Base-by-base conservation (phyloP, 2,888 invertebrate genomes). In the Rhagonycha fulva region DNA sequence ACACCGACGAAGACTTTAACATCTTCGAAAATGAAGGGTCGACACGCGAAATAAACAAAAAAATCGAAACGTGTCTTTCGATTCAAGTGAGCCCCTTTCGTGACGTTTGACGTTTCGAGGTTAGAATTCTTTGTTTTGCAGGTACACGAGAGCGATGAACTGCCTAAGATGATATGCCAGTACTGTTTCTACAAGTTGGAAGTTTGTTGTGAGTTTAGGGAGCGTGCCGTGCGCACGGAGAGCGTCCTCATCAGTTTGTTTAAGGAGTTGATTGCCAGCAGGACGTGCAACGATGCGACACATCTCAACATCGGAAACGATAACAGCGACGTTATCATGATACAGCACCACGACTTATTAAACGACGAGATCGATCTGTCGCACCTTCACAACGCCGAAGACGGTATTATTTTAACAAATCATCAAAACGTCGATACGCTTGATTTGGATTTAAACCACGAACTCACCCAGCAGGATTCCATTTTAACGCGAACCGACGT, bases 101-200 rank as follows among this genome's bases (percentile, higher is more conserved):
- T 24, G 24, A 66, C 24, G n/a, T 66, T 66, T 76, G 47, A 47
- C 47, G 47, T 47, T 47, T n/a, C 9, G 47, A 47, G 47, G 47
- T 47, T 47, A 47, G 47, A n/a, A 47, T 47, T 47, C 62, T 47
- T 78, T 81, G 80, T 75, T 70, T 86, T 85, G 24, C 79, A 91
- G 91, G 89, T 91, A 28, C 89, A 89, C 66, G 87, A 89, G 84
- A 84, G 87, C 19, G 91, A 91, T 83, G 89, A 89, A 79, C 85
- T 91, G 67, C 91, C 91, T 19, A 91, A 91, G 87, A 89, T 90
- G 83, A 88, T 91, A 4, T 91, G 91, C 80, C 89, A 89, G 78
- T 88, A 89, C 68, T 91, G 91, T 81, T 86, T 90, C 11, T 91
- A 88, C 78, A 91, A 91, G 82, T 82, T 91, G 71, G 91, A 91